Evolutionary conservation across 1,140 invertebrate species (phyloP), one percentile per base, ranked within the genome.

Genomic region (Cyclina sinensis): DNA sequence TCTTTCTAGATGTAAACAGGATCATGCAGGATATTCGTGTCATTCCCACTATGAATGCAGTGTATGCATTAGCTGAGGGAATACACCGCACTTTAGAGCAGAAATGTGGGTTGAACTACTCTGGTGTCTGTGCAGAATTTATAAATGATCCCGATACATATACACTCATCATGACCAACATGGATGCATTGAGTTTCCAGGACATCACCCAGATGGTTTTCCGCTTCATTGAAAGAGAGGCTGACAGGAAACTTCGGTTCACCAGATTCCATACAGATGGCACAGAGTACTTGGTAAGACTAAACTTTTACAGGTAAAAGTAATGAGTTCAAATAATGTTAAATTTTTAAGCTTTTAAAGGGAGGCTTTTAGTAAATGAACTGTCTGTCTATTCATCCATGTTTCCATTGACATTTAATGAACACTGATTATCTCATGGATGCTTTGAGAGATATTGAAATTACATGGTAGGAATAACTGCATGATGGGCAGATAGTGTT

Each of bases 21-120:
- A 80, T 87, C 27, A 18, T 4, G 16, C 85, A 94, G 73, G 94
- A 95, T 51, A 91, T 93, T 1, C 90, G 90, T 11, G 92, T 94
- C 9, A 87, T 96, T 30, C 93, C 94, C n/a, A 95, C 95, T 21
- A 95, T 96, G 4, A 95, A 95, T 84, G 94, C 95, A 24, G 94
- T 96, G 5, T 91, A 92, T 30, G 81, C 95, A 0, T 70, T 95
- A 18, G 93, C 93, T 11, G 89, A 94, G 48, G 86, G 88, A 91
- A 70, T 94, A 90, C 86, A 90, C 84, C 54, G 89, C 88, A 91
- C 93, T 62, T 59, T 94, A 18, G 9, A 89, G 46, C 86, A 84
- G 87, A 94, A 91, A 84, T 96, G 89, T 95, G 95, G 92, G 46
- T 89, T 79, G 39, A 90, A 90, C 80, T 94, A 91, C 88, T 88